Evolutionary conservation across 2,113 vertebrate species (phyloP).

Genomic region (Limnothrissa miodon): DNA sequence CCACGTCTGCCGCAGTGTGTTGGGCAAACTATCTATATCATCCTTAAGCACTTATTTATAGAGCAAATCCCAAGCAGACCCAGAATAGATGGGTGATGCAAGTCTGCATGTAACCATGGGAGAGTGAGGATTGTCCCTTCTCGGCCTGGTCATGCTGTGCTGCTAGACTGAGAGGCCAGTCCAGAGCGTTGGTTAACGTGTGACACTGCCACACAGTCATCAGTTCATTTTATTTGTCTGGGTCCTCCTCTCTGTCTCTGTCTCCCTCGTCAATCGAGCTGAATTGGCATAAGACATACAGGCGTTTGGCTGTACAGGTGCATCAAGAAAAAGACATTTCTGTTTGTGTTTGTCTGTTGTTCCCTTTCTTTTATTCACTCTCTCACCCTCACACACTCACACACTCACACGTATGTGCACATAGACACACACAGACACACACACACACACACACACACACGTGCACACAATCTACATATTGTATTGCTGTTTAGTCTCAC

Average conservation of each 20-base stretch:
- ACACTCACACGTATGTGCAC: constrained; percentile 29
- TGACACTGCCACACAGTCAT: not conserved
- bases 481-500: constrained; percentile 32
- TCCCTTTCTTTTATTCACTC: not conserved
- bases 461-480: constrained; percentile 8
- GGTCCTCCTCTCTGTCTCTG: not conserved
- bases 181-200: not conserved
- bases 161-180: constrained; percentile 14
- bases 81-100: constrained; percentile 58
- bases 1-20: constrained; percentile 38
- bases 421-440: not conserved
- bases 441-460: constrained; percentile 1
- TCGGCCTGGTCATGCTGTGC: constrained; percentile 53
- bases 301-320: no score
- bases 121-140: constrained; percentile 36
- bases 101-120: constrained; percentile 22
- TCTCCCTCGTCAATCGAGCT: no score
- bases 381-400: not conserved
- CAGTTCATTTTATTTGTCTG: not conserved
- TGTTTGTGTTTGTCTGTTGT: no score
- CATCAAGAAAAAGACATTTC: not conserved
- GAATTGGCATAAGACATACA: no score
- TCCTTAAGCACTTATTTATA: constrained; percentile 49
- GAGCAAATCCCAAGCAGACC: constrained; percentile 58
- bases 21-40: constrained; percentile 50